Evolutionary conservation across 2,888 invertebrate species (phyloP), one percentile per base, ranked within the genome.

Genomic region (Drepanosiphum platanoidis): DNA sequence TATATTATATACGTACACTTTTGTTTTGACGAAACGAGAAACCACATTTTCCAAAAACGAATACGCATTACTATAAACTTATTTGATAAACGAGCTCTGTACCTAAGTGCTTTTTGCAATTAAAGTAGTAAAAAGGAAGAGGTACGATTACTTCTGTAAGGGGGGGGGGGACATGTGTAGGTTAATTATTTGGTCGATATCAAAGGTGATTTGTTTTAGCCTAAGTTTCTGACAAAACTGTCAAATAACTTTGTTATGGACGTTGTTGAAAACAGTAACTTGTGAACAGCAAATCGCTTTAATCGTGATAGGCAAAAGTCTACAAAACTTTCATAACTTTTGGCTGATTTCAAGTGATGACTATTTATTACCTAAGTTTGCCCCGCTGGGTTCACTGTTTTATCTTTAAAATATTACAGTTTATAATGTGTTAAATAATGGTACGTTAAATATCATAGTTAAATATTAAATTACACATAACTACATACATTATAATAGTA

Each of bases 211-310:
- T 61, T 77, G 58, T 61, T 77, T 36, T 39, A 77, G 9, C 27
- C 18, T 74, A 61, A 77, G 61, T 77, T 77, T 77, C n/a, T 18
- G 27, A 77, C 61, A 61, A 61, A 52, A 77, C 61, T 77, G 27
- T 77, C 77, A 77, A 61, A 77, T 61, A 77, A 77, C 36, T 61
- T 58, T 61, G 77, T 61, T 61, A 36, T 77, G 27, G 75, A 61
- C 58, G 15, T 34, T 77, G 58, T 77, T 77, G 61, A 77, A 77
- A 77, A 77, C 30, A 30, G 27, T 77, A 36, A 36, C 61, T 61
- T 27, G 61, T 39, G 61, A 77, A 36, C 61, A 58, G 68, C 22
- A 18, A 68, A 75, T 75, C 58, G 34, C 58, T 75, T 58, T 75
- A 75, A 75, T 58, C 34, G 3, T 58, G 58, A 34, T 75, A 75